phyloP scores from a whole-genome alignment of 2,888 invertebrate species.

The Lordiphosa fenestrarum region DNA sequence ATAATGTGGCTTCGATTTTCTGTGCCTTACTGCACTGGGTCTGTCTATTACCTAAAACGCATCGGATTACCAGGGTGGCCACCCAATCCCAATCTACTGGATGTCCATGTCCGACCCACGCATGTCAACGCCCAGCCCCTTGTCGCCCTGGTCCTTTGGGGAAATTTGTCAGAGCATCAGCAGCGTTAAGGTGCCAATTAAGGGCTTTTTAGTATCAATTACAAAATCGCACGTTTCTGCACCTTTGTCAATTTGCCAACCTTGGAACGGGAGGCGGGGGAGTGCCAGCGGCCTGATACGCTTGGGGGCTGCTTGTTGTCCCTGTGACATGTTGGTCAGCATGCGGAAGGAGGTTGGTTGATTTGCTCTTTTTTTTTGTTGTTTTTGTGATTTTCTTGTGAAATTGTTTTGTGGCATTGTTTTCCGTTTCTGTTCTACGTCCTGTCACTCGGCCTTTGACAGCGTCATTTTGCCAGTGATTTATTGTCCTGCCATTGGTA shows the following conservation, averaged over 20 bases:
- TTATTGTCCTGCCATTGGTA: conserved; percentile 55
- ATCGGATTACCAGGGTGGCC: conserved; percentile 51
- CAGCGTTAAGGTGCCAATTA: conserved; percentile 80
- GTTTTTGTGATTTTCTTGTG: conserved; percentile 33
- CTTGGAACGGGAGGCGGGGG: conserved; percentile 8
- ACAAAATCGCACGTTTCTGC: conserved; percentile 78
- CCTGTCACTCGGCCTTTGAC: conserved; percentile 58
- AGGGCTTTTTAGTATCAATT: conserved; percentile 81
- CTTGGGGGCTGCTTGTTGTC: conserved; percentile 24
- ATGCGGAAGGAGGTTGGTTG: conserved; percentile 23
- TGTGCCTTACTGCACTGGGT: conserved; percentile 33
- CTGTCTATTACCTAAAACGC: conserved; percentile 56
- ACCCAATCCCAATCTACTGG: conserved; percentile 20
- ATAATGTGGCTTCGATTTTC: conserved; percentile 62
- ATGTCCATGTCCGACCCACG: conserved; percentile 40
- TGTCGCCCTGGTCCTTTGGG: conserved; percentile 70
- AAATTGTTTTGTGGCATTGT: conserved; percentile 71
- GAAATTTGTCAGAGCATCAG: conserved; percentile 77
- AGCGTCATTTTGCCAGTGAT: conserved; percentile 67
- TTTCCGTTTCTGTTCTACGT: conserved; percentile 36
- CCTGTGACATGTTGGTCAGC: conserved; percentile 54
- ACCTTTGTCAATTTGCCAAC: conserved; percentile 55
- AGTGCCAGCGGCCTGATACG: conserved; percentile 12
- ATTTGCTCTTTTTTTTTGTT: too few species aligned
- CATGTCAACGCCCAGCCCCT: conserved; percentile 59